These are phyloP conservation scores for Temnothorax longispinosus DNA, from an alignment of 1,140 invertebrate genomes.

Conservation along the genomic window DNA sequence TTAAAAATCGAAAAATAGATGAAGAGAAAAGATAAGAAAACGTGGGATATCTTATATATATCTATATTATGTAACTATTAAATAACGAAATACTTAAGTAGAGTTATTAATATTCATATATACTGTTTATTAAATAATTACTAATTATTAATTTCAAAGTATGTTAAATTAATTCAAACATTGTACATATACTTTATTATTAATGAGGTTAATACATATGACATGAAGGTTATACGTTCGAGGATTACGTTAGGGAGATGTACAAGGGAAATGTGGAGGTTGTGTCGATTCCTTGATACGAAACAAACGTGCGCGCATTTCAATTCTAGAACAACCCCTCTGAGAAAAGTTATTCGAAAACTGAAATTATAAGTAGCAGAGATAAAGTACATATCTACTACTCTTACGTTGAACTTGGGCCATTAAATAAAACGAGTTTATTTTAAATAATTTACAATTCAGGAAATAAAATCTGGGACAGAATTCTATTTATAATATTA, in stretches of 20 bases:
- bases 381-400: not conserved
- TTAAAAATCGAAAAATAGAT: not conserved
- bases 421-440: not conserved
- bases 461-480: not conserved
- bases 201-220: not conserved
- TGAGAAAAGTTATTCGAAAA: not conserved
- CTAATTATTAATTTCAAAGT: not conserved
- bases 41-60: too few species aligned
- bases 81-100: too few species aligned
- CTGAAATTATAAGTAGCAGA: not conserved
- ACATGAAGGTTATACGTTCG: not conserved
- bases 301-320: not conserved
- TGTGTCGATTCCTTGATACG: not conserved
- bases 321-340: constrained; percentile 19
- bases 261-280: not conserved
- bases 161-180: not conserved
- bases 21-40: not conserved
- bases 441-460: not conserved
- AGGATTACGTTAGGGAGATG: not conserved
- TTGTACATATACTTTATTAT: not conserved
- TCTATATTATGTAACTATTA: too few species aligned
- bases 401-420: not conserved
- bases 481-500: not conserved
- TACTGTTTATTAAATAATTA: not conserved
- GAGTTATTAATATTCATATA: not conserved